Conservation (phyloP, 2,797 vertebrate genomes). For the Typhlichthys subterraneus region DNA sequence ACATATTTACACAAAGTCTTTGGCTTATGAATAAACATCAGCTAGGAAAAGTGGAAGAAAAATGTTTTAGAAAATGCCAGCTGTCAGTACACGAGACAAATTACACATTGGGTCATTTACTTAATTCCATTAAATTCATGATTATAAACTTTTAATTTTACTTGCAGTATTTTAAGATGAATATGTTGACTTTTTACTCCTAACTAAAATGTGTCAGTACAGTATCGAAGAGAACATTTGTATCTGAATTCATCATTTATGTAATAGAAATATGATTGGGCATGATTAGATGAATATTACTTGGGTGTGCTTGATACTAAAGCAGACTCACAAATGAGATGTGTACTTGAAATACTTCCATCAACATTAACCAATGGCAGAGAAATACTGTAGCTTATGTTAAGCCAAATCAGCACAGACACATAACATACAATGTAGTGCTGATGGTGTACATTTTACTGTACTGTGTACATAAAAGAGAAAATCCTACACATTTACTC, state of each 20-base stretch:
- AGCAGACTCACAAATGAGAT: slow-evolving; percentile 64
- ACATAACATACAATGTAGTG: slow-evolving; percentile 17
- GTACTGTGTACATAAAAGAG: slow-evolving; percentile 19
- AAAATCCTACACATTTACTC: slow-evolving; percentile 49
- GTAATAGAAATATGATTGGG: slow-evolving; percentile 34
- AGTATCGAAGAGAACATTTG: neutral
- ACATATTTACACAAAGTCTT: slow-evolving; percentile 99
- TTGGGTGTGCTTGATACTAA: slow-evolving; percentile 76
- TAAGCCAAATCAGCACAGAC: no score
- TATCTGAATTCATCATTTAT: neutral
- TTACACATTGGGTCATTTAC: slow-evolving; percentile 70
- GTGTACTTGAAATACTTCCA: slow-evolving; percentile 36
- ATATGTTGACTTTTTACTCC: neutral
- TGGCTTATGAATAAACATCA: slow-evolving; percentile 96
- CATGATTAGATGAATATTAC: slow-evolving; percentile 74
- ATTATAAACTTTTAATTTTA: slow-evolving; percentile 31
- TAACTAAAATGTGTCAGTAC: slow-evolving; percentile 6
- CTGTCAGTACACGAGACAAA: slow-evolving; percentile 89
- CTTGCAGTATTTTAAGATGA: slow-evolving; percentile 17
- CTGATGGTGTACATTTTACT: slow-evolving; percentile 36
- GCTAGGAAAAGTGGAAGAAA: slow-evolving; percentile 81
- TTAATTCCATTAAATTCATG: slow-evolving; percentile 51
- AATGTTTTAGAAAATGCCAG: slow-evolving; percentile 81
- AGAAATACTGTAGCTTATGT: neutral
- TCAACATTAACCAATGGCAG: neutral